These are phyloP conservation scores for Amphilophus citrinellus DNA, from an alignment of 2,113 vertebrate species.

Conservation along the genomic window DNA sequence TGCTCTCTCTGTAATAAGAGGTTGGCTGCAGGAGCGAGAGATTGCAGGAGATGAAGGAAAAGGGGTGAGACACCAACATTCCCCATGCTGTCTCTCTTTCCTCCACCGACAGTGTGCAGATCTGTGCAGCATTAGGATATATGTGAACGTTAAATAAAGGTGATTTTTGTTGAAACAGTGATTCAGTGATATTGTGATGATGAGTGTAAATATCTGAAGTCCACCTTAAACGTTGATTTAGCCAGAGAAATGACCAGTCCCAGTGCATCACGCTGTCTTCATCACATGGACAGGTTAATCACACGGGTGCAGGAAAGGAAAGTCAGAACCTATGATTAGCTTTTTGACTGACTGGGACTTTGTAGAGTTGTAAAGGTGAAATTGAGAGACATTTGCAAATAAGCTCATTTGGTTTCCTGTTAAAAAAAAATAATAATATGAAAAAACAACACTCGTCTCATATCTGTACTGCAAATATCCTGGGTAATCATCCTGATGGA, in stretches of 20 bases:
- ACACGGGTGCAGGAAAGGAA: neutral
- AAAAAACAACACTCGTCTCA: neutral
- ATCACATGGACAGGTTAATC: neutral
- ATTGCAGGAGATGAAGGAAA: constrained; percentile 17
- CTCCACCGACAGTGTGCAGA: neutral
- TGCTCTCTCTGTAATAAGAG: constrained; percentile 47
- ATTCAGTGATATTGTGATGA: neutral
- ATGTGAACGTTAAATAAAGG: no score
- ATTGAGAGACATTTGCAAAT: neutral
- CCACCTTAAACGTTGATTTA: neutral
- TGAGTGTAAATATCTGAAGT: constrained; percentile 25
- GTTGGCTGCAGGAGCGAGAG: constrained; percentile 14
- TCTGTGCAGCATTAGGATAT: no score
- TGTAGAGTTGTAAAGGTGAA: neutral
- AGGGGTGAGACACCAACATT: constrained; percentile 3
- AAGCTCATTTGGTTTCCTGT: neutral
- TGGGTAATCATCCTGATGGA: neutral
- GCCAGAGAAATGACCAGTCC: neutral
- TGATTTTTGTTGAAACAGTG: constrained; percentile 12
- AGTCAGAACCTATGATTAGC: neutral
- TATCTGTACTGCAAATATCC: neutral
- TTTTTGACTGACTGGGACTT: neutral
- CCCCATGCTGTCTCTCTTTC: neutral
- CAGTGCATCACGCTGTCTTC: neutral
- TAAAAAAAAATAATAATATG: neutral